These are phyloP conservation scores for Phalanger gymnotis DNA, from an alignment of 2,797 vertebrate species.

Conservation along the genomic window DNA sequence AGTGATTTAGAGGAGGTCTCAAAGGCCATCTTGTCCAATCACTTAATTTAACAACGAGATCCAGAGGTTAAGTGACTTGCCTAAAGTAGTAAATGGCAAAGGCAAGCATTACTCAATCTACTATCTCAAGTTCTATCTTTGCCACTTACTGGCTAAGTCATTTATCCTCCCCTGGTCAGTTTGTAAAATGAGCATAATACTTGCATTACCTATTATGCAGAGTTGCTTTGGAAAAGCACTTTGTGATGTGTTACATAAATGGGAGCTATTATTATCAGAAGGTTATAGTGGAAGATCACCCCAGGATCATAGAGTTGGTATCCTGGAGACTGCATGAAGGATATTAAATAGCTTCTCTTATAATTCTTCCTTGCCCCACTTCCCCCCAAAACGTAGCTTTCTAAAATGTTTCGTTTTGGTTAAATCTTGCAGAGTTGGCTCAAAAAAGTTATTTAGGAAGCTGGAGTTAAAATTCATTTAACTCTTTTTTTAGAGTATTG, in stretches of 20 bases:
- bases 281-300: not conserved
- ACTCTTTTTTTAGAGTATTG: not conserved
- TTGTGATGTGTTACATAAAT: not conserved
- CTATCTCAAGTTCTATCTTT: not conserved
- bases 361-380: not conserved
- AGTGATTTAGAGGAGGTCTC: not conserved
- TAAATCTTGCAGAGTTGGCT: conserved; percentile 23
- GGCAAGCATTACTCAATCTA: not conserved
- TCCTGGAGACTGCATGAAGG: not conserved
- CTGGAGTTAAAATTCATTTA: conserved; percentile 15
- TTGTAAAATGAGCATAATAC: not conserved
- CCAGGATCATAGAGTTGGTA: not conserved
- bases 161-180: not conserved
- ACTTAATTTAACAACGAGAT: not conserved
- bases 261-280: not conserved
- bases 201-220: not conserved
- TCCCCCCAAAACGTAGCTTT: not conserved
- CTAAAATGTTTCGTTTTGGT: not conserved
- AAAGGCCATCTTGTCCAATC: not conserved
- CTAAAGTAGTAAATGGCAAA: not conserved
- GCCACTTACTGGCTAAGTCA: not conserved
- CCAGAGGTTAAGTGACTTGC: not conserved
- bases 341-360: not conserved
- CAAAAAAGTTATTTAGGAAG: conserved; percentile 21
- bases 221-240: not conserved